These are phyloP conservation scores for Microtus ochrogaster DNA, from an alignment of 2,113 vertebrate genomes.

Conservation along the genomic window DNA sequence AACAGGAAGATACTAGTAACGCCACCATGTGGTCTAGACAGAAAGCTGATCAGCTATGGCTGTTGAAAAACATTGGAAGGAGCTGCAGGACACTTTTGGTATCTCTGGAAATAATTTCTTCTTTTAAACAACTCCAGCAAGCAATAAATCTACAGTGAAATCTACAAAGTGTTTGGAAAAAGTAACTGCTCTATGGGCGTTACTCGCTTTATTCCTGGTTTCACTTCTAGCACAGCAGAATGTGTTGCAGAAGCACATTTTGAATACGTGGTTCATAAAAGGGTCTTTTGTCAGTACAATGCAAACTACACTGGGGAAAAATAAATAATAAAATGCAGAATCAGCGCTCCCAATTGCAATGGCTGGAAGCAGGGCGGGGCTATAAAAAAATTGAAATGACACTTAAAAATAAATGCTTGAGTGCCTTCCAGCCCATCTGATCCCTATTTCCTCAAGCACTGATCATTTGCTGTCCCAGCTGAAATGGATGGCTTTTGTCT, in stretches of 20 bases:
- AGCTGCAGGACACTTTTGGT: slow-evolving; percentile 26
- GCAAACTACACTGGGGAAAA: slow-evolving; percentile 43
- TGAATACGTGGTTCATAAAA: slow-evolving; percentile 50
- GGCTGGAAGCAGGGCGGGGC: slow-evolving; percentile 20
- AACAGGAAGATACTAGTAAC: slow-evolving; percentile 48
- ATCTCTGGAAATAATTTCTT: slow-evolving; percentile 55
- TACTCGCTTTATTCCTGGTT: slow-evolving; percentile 28
- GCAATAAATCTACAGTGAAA: slow-evolving; percentile 51
- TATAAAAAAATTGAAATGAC: slow-evolving; percentile 61
- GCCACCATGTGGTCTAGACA: slow-evolving; percentile 38
- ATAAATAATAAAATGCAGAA: slow-evolving; percentile 70
- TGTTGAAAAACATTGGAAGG: slow-evolving; percentile 56
- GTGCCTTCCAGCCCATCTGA: slow-evolving; percentile 65
- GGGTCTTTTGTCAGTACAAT: slow-evolving; percentile 60
- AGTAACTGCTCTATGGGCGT: slow-evolving; percentile 17
- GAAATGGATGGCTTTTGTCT: slow-evolving; percentile 73
- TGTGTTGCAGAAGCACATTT: slow-evolving; percentile 68
- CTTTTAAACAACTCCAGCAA: slow-evolving; percentile 28
- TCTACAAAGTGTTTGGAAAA: slow-evolving; percentile 47
- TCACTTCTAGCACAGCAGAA: slow-evolving; percentile 48
- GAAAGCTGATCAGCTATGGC: slow-evolving; percentile 48
- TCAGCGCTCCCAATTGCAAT: slow-evolving; percentile 65
- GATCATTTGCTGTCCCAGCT: slow-evolving; percentile 67
- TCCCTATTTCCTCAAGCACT: slow-evolving; percentile 62
- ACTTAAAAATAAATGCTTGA: slow-evolving; percentile 71